A percentile compares a stretch with the other conserved stretches of the same genome.
Evolutionary conservation across 1,140 invertebrate species (phyloP).

Genomic region (Lucilia cuprina): DNA sequence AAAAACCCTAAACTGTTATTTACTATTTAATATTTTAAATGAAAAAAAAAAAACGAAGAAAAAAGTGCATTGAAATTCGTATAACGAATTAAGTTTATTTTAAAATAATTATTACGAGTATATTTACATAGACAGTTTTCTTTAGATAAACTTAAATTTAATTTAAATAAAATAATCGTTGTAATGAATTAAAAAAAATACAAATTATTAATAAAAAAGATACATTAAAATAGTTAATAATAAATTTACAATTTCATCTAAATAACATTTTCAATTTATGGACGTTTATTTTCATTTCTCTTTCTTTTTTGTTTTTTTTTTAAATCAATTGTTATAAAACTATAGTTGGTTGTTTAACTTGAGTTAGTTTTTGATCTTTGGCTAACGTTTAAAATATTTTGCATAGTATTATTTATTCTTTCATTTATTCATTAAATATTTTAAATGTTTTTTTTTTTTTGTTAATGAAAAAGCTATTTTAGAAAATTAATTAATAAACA

Average conservation of each 20-base stretch:
- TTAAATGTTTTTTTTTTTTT: too few relatives aligned
- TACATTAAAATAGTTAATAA: neutral
- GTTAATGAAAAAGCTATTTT: too few relatives aligned
- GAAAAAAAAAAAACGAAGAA: slow-evolving; percentile 8
- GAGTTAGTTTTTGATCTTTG: slow-evolving; percentile 32
- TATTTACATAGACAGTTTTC: slow-evolving; percentile 15
- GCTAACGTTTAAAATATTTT: neutral
- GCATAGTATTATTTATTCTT: too few relatives aligned
- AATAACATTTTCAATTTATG: neutral
- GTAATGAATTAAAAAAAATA: neutral
- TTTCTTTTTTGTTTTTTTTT: neutral
- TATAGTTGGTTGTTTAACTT: slow-evolving; percentile 28
- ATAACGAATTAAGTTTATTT: slow-evolving; percentile 24
- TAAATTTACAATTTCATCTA: slow-evolving; percentile 15
- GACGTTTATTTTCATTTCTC: neutral
- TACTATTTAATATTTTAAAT: neutral
- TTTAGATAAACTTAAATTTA: slow-evolving; percentile 40
- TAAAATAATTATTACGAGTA: slow-evolving; percentile 5
- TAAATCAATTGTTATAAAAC: neutral
- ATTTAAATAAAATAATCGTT: slow-evolving; percentile 19
- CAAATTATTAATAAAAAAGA: neutral
- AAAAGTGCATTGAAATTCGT: slow-evolving; percentile 37
- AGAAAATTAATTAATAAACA: too few relatives aligned
- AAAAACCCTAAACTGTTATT: neutral
- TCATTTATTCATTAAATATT: too few relatives aligned